Conservation (phyloP, 2,797 vertebrate species). For the Euphonia xanthogaster region DNA sequence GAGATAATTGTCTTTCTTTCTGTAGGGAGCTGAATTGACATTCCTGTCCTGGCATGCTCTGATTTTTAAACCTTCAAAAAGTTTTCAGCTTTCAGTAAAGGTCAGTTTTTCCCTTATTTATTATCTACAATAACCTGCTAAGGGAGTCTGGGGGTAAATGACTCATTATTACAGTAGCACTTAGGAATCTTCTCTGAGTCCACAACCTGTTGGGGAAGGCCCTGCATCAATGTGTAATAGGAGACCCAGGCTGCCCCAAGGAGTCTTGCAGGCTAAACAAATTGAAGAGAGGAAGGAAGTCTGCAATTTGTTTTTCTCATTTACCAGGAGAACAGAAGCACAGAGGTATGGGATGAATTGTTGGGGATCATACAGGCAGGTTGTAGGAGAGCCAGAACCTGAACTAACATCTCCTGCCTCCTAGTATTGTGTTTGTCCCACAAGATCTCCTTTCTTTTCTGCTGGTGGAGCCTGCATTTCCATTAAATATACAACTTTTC, state of each 20-base stretch:
- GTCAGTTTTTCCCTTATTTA: constrained; percentile 9
- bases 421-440: neutral
- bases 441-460: neutral
- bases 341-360: neutral
- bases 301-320: constrained; percentile 56
- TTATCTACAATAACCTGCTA: constrained; percentile 19
- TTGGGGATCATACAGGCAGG: neutral
- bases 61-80: constrained; percentile 24
- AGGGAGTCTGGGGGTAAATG: neutral
- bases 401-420: neutral
- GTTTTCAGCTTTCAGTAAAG: neutral
- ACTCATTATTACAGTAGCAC: neutral
- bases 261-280: neutral
- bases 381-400: neutral
- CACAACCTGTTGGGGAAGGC: constrained; percentile 13
- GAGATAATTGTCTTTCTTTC: neutral
- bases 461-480: neutral
- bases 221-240: neutral
- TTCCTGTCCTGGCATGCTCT: neutral
- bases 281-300: constrained; percentile 23
- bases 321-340: constrained; percentile 25
- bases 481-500: constrained; percentile 21
- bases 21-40: neutral
- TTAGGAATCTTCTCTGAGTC: constrained; percentile 22
- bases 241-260: neutral